A percentile compares a stretch with the other conserved stretches of the same genome.
Conservation (phyloP, 2,888 invertebrate species). For the Macrosoma leucophasiata region DNA sequence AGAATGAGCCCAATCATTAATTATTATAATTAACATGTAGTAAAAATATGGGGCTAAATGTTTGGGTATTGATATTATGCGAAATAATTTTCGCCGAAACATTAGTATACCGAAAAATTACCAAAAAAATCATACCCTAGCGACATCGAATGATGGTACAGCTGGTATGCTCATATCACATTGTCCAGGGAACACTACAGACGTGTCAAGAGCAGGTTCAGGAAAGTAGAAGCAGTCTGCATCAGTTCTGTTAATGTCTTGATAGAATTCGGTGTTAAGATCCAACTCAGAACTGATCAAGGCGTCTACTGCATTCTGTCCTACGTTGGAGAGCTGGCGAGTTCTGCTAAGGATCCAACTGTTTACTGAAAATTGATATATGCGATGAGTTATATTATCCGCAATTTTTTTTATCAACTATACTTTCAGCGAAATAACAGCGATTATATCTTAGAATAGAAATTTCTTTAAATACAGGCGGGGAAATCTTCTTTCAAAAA, state of each 20-base stretch:
- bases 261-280: slow-evolving; percentile 39
- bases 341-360: slow-evolving; percentile 58
- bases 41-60: no score
- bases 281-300: slow-evolving; percentile 35
- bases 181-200: slow-evolving; percentile 32
- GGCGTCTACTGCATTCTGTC: slow-evolving; percentile 32
- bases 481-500: no score
- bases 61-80: no score
- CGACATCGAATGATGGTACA: slow-evolving; percentile 26
- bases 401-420: no score
- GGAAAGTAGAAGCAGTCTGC: slow-evolving; percentile 56
- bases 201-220: slow-evolving; percentile 31
- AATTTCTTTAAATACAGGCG: no score
- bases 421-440: no score
- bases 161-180: slow-evolving; percentile 24
- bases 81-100: no score
- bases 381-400: no score
- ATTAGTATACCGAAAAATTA: no score
- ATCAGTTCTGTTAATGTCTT: slow-evolving; percentile 35
- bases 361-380: slow-evolving; percentile 51
- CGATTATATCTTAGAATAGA: no score
- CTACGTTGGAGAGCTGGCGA: slow-evolving; percentile 29
- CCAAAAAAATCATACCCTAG: slow-evolving; percentile 42
- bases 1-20: no score
- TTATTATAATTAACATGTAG: no score